Base-by-base conservation (phyloP, 2,888 invertebrate species). In the Drosophila incognita region DNA sequence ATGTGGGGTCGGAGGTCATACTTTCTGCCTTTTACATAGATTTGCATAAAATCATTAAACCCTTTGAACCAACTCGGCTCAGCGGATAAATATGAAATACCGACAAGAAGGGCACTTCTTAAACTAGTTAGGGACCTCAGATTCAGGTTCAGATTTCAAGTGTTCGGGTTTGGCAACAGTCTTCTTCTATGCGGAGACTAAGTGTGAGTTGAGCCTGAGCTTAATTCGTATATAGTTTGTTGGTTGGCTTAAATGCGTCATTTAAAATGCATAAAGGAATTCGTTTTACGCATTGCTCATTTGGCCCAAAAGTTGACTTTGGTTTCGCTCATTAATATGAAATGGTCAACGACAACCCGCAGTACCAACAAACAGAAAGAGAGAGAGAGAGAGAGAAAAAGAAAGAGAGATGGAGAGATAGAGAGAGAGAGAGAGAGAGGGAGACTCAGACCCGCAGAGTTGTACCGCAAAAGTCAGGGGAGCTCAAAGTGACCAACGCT, bases 401-500 rank as follows among this genome's bases (percentile, higher is more conserved):
- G 21, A 1, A 18, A 52, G 31, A 27, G 42, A 15, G 27, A 15
- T 21, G 0, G 49, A 42, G 31, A 11, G 21, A 10, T 4, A 27
- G 42, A 15, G 27, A 11, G 29, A 1, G 18, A 33, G 40, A 27
- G 38, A 11, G 29, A 1, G 18, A 33, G 40, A 27, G 38, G 18
- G 42, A 38, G 36, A 4, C 10, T 1, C 15, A 48, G 48, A 24
- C 15, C 7, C 27, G 24, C 33, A n/a, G 38, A 5, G n/a, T 42
- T 51, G 54, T 18, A 66, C 77, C 69, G 35, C 83, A 76, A 65
- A 65, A 82, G 84, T 75, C 64, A 68, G 49, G 60, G 49, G 29
- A 79, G 69, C 64, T 76, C 60, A 82, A 82, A 87, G 84, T 66
- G 69, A 76, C 51, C 65, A 66, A 75, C 73, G 73, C 88, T 85